Evolutionary conservation across 2,797 vertebrate genomes (phyloP).

Genomic region (Zenarchopterus dispar): DNA sequence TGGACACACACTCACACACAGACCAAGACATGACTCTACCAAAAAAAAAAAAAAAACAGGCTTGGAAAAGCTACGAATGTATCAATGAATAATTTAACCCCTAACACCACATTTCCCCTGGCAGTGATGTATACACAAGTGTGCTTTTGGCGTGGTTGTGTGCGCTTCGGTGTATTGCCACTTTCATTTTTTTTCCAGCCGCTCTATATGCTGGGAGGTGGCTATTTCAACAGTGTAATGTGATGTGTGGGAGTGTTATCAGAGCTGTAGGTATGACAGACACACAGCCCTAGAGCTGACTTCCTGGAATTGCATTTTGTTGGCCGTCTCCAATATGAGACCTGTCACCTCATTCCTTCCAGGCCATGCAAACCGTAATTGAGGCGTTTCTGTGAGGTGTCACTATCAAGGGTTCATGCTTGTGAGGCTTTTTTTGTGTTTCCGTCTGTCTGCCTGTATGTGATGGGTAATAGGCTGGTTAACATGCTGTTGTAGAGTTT

Average conservation of each 20-base stretch:
- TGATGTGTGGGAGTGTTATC: constrained; percentile 72
- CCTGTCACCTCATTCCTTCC: constrained; percentile 72
- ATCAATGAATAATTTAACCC: constrained; percentile 81
- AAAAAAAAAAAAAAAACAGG: constrained; percentile 60
- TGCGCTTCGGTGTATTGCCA: not conserved
- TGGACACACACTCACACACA: constrained; percentile 52
- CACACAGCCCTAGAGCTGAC: constrained; percentile 60
- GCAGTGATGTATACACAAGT: constrained; percentile 66
- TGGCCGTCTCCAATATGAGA: constrained; percentile 70
- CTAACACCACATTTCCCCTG: constrained; percentile 66
- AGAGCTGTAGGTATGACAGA: constrained; percentile 75
- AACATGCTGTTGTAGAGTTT: constrained; percentile 77
- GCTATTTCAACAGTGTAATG: constrained; percentile 51
- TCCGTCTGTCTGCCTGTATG: constrained; percentile 36
- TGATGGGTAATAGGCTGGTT: constrained; percentile 83
- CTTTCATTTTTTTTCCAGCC: constrained; percentile 27
- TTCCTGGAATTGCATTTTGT: constrained; percentile 75
- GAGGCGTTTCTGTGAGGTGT: constrained; percentile 81
- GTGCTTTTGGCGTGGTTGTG: constrained; percentile 14
- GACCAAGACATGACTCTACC: constrained; percentile 53
- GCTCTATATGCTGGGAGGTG: constrained; percentile 46
- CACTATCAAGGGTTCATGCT: constrained; percentile 67
- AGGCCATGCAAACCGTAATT: constrained; percentile 83
- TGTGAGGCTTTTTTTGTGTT: constrained; percentile 55
- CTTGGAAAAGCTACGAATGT: constrained; percentile 56